Conservation (phyloP, 2,113 vertebrate genomes). For the Theristicus caerulescens region DNA sequence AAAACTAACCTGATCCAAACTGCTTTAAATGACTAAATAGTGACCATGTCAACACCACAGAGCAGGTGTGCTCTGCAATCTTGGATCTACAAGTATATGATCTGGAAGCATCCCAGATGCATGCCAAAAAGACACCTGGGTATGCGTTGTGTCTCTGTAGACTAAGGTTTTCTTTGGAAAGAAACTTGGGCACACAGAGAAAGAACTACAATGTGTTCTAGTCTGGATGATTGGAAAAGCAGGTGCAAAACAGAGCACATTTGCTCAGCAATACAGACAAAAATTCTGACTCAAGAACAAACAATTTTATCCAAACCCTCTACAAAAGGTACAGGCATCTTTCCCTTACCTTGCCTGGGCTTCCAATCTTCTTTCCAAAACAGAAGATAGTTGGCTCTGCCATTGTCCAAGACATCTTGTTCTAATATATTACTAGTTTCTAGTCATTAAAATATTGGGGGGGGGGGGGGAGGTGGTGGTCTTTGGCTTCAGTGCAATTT, state of each 20-base stretch:
- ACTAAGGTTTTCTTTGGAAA: not conserved
- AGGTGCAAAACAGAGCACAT: not conserved
- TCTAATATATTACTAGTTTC: not conserved
- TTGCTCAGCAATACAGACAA: not conserved
- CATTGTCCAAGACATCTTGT: not conserved
- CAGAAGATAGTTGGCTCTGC: not conserved
- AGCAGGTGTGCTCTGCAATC: not conserved
- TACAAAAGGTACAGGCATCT: not conserved
- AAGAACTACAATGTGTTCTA: not conserved
- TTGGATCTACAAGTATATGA: not conserved
- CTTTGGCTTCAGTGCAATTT: not conserved
- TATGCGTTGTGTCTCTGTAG: not conserved
- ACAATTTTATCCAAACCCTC: not conserved
- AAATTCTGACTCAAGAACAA: not conserved
- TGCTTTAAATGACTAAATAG: not conserved
- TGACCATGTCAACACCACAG: not conserved
- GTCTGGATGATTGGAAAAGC: not conserved
- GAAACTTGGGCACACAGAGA: not conserved
- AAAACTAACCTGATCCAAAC: not conserved
- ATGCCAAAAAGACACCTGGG: not conserved
- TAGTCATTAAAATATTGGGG: not conserved
- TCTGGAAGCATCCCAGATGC: not conserved
- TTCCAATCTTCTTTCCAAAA: not conserved
- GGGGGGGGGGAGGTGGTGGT: accelerated
- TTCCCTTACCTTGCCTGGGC: not conserved